Evolutionary conservation across 2,113 vertebrate species (phyloP), one percentile per base, ranked within the genome.

Genomic region (Pedionomus torquatus): DNA sequence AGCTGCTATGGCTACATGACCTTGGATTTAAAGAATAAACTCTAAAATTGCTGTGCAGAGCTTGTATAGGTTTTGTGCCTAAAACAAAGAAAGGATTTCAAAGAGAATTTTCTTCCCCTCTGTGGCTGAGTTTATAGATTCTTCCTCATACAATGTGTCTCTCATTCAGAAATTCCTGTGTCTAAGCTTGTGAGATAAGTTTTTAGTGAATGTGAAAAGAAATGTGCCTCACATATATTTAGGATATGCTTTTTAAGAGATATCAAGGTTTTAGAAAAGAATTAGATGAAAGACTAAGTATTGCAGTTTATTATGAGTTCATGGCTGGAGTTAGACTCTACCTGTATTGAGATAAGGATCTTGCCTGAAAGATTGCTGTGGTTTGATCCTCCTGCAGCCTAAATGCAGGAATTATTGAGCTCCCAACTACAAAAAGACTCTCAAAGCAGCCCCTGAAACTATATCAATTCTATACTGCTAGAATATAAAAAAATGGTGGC

Each of bases 1-100:
- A 93, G 94, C 55, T 96, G 51, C 81, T 96, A 84, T 37, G 79
- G 72, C 90, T 97, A 54, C 86, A 57, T 97, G 95, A 95, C 89
- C 81, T 93, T 91, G 91, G 88, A 72, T 96, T 98, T 97, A 93
- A 97, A 97, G 95, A 87, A 96, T 93, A 97, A 98, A 97, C 39
- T 95, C 26, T 83, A 76, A 85, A 96, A 89, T 94, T 91, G 65
- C 86, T 96, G 94, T 91, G 63, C 58, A 88, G 76, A 97, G 95
- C 70, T 93, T 94, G 81, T 90, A 76, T 83, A 95, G 93, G 49
- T 97, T 97, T 97, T 90, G 68, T 94, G 82, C 88, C 96, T 92
- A 83, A 97, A 93, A 97, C 85, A 98, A 97, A 97, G 90, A 83
- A 93, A 79, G 44, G 44, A 94, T 95, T 96, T 98, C 78, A 96